Conservation (phyloP, 1,140 invertebrate genomes). For the Lordiphosa collinella region DNA sequence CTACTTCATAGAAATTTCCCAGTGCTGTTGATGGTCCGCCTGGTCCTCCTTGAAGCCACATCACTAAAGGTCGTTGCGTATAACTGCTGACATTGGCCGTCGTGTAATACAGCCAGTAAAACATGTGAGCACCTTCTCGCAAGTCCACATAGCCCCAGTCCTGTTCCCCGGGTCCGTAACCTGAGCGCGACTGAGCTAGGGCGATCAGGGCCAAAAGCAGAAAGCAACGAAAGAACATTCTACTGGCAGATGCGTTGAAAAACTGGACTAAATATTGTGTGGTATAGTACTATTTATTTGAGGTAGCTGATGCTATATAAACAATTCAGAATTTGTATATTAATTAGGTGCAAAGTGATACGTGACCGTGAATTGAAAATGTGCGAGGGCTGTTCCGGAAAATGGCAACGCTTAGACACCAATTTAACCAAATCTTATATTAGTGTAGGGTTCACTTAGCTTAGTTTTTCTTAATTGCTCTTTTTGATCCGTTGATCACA, state of each 20-base stretch:
- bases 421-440: too few relatives aligned
- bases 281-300: constrained; percentile 1
- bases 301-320: neutral
- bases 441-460: too few relatives aligned
- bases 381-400: too few relatives aligned
- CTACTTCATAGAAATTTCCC: constrained; percentile 90
- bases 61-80: constrained; percentile 85
- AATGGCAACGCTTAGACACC: too few relatives aligned
- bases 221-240: constrained; percentile 21
- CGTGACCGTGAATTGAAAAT: neutral
- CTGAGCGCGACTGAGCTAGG: constrained; percentile 7
- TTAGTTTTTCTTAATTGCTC: too few relatives aligned
- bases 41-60: constrained; percentile 90
- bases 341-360: neutral
- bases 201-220: constrained; percentile 12
- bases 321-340: neutral
- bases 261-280: neutral
- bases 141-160: constrained; percentile 86
- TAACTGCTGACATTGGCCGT: constrained; percentile 82
- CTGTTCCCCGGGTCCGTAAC: constrained; percentile 83
- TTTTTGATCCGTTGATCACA: too few relatives aligned
- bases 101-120: constrained; percentile 91
- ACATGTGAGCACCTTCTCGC: constrained; percentile 87
- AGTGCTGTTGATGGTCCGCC: constrained; percentile 88
- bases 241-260: constrained; percentile 1